Evolutionary conservation across 2,113 vertebrate species (phyloP), one percentile per base, ranked within the genome.

Genomic region (Barnardius zonarius): DNA sequence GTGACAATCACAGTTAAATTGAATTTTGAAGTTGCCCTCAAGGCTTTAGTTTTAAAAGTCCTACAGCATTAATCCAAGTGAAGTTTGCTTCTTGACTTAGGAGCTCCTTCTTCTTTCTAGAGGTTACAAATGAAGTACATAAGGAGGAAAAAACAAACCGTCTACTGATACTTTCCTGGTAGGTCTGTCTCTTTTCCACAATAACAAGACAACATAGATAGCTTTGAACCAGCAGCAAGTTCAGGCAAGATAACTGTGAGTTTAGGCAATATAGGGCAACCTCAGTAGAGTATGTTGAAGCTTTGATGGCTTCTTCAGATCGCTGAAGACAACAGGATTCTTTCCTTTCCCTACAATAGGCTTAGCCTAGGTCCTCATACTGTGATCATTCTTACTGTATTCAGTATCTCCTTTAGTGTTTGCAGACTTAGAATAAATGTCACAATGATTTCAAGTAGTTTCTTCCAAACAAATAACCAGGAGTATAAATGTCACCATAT

Each of bases 281-380:
- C 35, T 61, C 48, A 39, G 43, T 63, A 80, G 30, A 63, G 15
- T 14, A 9, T 13, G 4, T 24, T 43, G 48, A 84, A 55, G 35
- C 9, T 55, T 74, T 49, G 35, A 16, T 33, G 48, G 17, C 16
- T 80, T 43, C 13, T 85, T 33, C 48, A 63, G 24, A 55, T 30
- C 18, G 17, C 7, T 75, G 54, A 49, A 62, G 31, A 35, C 0
- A 1, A 62, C 8, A 27, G 5, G 17, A 33, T 37, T 20, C 2
- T 31, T 66, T 72, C 28, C 14, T 41, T 62, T 73, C 18, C 35
- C 17, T 66, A 9, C 10, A 48, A 10, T 17, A 57, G 12, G 6
- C 8, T 61, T 83, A 59, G 28, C 16, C 35, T 19, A 57, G 6
- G 15, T 51, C 17, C 15, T 88, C 17, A 30, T 59, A 23, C 17